phyloP scores from a whole-genome alignment of 2,888 invertebrate species.

The Harpalus rubripes region DNA sequence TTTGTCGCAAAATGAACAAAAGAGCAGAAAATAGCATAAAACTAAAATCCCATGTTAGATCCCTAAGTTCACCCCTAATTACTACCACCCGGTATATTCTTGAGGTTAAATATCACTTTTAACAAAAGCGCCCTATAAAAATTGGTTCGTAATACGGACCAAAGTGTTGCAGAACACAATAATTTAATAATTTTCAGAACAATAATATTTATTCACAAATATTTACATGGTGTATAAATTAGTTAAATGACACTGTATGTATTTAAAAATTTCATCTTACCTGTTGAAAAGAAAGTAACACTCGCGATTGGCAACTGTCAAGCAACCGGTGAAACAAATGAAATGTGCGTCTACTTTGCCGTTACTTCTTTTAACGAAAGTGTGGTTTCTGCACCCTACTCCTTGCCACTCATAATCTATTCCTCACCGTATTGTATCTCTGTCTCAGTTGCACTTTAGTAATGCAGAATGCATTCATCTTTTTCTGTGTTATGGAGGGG shows the following conservation, averaged over 20 bases:
- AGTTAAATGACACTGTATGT: background rate
- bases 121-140: too few relatives aligned
- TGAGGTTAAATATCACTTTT: too few relatives aligned
- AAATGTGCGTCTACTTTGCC: conserved; percentile 55
- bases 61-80: too few relatives aligned
- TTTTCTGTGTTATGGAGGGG: conserved; percentile 33
- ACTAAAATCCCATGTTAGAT: too few relatives aligned
- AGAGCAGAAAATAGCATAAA: too few relatives aligned
- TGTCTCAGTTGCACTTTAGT: conserved; percentile 23
- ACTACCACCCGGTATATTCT: too few relatives aligned
- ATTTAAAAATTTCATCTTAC: conserved; percentile 9
- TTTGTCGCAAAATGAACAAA: too few relatives aligned
- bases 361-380: conserved; percentile 64
- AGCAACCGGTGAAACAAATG: conserved; percentile 50
- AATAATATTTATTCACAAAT: background rate
- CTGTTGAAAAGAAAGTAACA: conserved; percentile 42
- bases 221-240: background rate
- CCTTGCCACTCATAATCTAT: background rate
- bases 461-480: conserved; percentile 12
- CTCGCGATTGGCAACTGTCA: conserved; percentile 46
- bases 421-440: background rate
- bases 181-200: too few relatives aligned
- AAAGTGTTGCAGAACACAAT: too few relatives aligned
- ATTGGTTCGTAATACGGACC: too few relatives aligned
- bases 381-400: conserved; percentile 50